Evolutionary conservation across 2,888 invertebrate species (phyloP), one percentile per base, ranked within the genome.

Genomic region (Acronicta leporina): DNA sequence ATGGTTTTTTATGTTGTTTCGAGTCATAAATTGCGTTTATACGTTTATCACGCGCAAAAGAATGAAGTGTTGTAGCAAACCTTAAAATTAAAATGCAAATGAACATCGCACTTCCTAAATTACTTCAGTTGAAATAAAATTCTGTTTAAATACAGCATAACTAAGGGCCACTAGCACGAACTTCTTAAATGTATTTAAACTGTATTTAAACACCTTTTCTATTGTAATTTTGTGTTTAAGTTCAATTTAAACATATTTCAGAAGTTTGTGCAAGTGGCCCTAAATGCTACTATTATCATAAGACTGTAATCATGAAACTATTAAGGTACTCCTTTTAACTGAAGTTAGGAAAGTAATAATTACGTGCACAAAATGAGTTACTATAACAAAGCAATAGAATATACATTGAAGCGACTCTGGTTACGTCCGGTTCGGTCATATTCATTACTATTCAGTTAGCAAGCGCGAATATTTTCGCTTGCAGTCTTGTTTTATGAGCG

Each of bases 391-490:
- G 56, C 63, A 63, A 58, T 75, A 64, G 68, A 78, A 75, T 79
- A 80, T 74, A 79, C 75, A 77, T 66, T 73, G 70, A 75, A 80
- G 63, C 70, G 62, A 79, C 80, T 74, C 81, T 72, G 68, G 78
- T 74, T 77, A 69, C 69, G 72, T 81, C 75, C 83, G 76, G 77
- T 77, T 77, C 65, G 78, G 80, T 79, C 74, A 69, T 73, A 81
- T 83, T 83, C 84, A 87, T 87, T 87, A 84, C 82, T 82, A 88
- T 88, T 89, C 88, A 88, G 87, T 87, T 83, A 87, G 85, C 84
- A 80, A 80, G 77, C 68, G 85, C 85, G 83, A 87, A 86, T 87
- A 87, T 87, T 86, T 87, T 83, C 77, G 83, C 82, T 76, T 78
- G 76, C 71, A 77, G 67, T 70, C 69, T 78, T 74, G 76, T 79